These are phyloP conservation scores for Tortricodes alternella DNA, from an alignment of 2,888 invertebrate species.

Conservation along the genomic window DNA sequence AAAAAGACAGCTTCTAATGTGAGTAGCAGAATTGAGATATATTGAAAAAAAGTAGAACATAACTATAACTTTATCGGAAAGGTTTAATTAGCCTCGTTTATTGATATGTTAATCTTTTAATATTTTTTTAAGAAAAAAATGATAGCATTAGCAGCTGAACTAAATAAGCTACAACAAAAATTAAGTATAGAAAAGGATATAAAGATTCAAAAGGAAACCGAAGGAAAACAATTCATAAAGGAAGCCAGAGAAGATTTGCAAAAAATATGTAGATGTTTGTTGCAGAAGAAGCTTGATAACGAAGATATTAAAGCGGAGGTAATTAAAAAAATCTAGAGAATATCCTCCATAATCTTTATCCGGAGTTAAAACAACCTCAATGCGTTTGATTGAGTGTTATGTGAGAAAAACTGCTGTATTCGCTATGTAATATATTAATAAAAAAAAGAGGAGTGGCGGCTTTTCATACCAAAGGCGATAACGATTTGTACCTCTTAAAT, in stretches of 20 bases:
- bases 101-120: neutral
- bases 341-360: no score
- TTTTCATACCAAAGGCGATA: no score
- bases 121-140: slow-evolving; percentile 48
- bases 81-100: neutral
- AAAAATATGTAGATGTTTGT: slow-evolving; percentile 56
- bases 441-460: no score
- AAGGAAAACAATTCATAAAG: slow-evolving; percentile 54
- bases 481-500: no score
- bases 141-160: slow-evolving; percentile 41
- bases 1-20: slow-evolving; percentile 60
- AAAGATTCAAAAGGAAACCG: slow-evolving; percentile 55
- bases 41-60: neutral
- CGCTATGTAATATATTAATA: no score
- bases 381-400: neutral
- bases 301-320: slow-evolving; percentile 65
- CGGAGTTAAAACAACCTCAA: no score
- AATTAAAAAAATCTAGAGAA: no score
- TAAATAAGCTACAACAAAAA: slow-evolving; percentile 41
- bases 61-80: no score
- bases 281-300: slow-evolving; percentile 66
- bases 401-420: no score
- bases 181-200: slow-evolving; percentile 45
- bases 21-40: slow-evolving; percentile 33
- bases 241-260: slow-evolving; percentile 65